Conservation (phyloP, 2,888 invertebrate species). For the Hololepta plana region DNA sequence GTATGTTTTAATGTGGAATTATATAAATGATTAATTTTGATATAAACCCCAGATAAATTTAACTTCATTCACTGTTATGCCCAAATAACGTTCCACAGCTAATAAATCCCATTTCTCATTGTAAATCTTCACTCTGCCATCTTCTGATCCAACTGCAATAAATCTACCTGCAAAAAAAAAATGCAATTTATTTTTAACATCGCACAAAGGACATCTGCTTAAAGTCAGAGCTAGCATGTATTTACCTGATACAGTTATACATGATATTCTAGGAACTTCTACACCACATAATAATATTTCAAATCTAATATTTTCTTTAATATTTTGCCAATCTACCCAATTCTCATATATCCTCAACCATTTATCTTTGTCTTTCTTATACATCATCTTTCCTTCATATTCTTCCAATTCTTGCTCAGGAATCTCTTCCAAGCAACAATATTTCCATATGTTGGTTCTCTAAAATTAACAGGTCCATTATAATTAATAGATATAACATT, state of each 20-base stretch:
- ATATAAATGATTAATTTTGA: conserved; percentile 1
- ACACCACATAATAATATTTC: conserved; percentile 19
- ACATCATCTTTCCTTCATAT: conserved; percentile 12
- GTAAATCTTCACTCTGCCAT: conserved; percentile 21
- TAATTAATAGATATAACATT: no score
- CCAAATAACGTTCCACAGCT: no score
- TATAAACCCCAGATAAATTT: neutral
- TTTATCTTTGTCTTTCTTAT: conserved; percentile 15
- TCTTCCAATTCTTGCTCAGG: conserved; percentile 20
- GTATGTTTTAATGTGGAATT: neutral
- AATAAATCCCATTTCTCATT: conserved; percentile 18
- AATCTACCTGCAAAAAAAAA: no score
- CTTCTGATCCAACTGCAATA: conserved; percentile 23
- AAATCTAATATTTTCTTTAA: conserved; percentile 16
- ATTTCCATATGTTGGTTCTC: conserved; percentile 22
- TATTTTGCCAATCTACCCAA: conserved; percentile 22
- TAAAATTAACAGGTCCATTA: conserved; percentile 9
- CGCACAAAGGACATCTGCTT: no score
- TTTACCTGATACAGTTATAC: conserved; percentile 20
- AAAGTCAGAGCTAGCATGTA: conserved; percentile 1
- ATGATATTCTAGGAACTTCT: conserved; percentile 20
- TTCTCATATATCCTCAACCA: conserved; percentile 22
- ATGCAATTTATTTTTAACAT: no score
- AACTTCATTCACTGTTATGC: neutral
- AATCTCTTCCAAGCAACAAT: conserved; percentile 23